Percentiles rank a stretch among this genome's conserved stretches.
Evolutionary conservation across 2,888 invertebrate genomes (phyloP).

Genomic region (Euplagia quadripunctaria): DNA sequence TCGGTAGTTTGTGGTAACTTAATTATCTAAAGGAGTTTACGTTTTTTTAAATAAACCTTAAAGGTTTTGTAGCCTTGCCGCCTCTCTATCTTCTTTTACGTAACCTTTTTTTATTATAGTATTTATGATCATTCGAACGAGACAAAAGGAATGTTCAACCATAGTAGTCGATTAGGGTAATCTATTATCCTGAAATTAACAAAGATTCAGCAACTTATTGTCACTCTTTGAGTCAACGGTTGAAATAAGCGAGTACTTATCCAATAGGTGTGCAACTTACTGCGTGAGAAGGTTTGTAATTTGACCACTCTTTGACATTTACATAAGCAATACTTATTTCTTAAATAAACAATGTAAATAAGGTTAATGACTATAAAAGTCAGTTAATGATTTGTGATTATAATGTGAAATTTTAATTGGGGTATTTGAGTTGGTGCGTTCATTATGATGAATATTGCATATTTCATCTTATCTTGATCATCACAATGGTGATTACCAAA

Average conservation of each 20-base stretch:
- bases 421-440: background rate
- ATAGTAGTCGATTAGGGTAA: no score
- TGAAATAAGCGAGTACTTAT: no score
- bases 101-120: no score
- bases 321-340: background rate
- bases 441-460: background rate
- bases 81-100: no score
- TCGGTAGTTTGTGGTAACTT: constrained; percentile 31
- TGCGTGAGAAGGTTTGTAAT: background rate
- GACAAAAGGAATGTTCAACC: no score
- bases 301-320: background rate
- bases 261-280: background rate
- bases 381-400: background rate
- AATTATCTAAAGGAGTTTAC: constrained; percentile 15
- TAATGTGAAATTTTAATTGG: background rate
- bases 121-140: no score
- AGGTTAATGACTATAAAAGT: background rate
- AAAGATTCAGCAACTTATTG: no score
- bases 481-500: no score
- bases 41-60: no score
- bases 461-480: background rate
- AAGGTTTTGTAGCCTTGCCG: no score
- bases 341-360: background rate
- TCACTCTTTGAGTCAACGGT: no score
- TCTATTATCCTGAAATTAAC: no score